These are phyloP conservation scores for Salvator merianae DNA, from an alignment of 2,113 vertebrate species.

Conservation along the genomic window DNA sequence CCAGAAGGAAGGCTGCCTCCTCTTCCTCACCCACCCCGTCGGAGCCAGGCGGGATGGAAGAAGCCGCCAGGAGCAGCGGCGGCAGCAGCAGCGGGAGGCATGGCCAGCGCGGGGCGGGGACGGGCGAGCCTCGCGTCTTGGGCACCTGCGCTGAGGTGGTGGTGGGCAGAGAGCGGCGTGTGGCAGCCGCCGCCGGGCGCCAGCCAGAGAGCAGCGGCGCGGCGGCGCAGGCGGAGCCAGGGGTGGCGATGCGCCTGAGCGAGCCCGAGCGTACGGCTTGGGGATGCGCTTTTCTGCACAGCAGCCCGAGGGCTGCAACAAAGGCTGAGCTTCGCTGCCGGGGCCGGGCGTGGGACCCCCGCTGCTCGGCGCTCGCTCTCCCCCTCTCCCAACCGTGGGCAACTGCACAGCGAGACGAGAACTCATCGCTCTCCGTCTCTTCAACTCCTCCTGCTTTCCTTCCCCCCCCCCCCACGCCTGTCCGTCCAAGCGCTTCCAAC, in stretches of 20 bases:
- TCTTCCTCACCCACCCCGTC: constrained; percentile 46
- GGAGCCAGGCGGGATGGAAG: constrained; percentile 25
- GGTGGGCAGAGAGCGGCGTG: not conserved
- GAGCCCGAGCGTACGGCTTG: not conserved
- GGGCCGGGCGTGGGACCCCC: constrained; percentile 2
- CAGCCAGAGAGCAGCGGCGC: not conserved
- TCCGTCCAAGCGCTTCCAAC: not conserved
- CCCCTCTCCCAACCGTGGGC: not conserved
- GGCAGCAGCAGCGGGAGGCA: not conserved
- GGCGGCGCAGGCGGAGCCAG: constrained; percentile 39
- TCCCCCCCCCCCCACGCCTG: not conserved
- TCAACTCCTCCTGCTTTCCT: not conserved
- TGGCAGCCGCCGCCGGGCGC: constrained; percentile 7
- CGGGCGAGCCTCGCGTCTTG: no score
- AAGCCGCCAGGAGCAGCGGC: constrained; percentile 9
- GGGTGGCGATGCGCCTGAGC: constrained; percentile 13
- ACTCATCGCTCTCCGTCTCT: not conserved
- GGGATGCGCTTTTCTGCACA: constrained; percentile 8
- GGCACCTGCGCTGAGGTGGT: not conserved
- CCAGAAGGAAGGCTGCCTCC: not conserved
- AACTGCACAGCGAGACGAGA: not conserved
- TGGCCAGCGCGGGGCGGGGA: not conserved
- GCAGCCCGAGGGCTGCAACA: constrained; percentile 42
- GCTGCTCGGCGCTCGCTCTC: not conserved
- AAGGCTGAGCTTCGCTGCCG: not conserved